These are phyloP conservation scores for Clivina fossor DNA, from an alignment of 2,888 invertebrate species.

Conservation along the genomic window DNA sequence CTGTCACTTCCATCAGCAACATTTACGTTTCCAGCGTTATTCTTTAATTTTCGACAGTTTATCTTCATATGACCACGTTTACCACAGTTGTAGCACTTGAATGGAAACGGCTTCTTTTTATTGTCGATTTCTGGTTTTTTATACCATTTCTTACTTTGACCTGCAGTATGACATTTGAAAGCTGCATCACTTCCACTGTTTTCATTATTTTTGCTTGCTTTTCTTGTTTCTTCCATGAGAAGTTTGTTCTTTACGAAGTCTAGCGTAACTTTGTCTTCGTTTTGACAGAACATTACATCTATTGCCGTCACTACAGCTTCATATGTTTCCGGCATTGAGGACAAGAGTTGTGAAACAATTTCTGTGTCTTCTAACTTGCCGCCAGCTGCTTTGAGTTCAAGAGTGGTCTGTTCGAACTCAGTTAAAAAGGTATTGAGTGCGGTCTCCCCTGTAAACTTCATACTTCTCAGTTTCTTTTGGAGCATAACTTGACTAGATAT, in stretches of 20 bases:
- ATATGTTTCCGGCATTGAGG: constrained; percentile 33
- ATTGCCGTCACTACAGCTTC: constrained; percentile 32
- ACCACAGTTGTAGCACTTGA: constrained; percentile 35
- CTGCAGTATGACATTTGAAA: too few relatives aligned
- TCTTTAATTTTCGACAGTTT: constrained; percentile 25
- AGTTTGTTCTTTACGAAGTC: constrained; percentile 31
- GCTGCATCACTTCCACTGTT: constrained; percentile 1
- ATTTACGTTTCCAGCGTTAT: constrained; percentile 16
- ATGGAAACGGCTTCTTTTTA: constrained; percentile 20
- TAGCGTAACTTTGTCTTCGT: constrained; percentile 15
- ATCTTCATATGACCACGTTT: constrained; percentile 32
- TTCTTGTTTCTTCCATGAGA: constrained; percentile 21
- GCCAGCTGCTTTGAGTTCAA: constrained; percentile 28
- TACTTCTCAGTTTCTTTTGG: constrained; percentile 28
- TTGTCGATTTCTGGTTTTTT: not conserved
- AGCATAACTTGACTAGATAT: constrained; percentile 30
- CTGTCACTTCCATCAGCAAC: constrained; percentile 19
- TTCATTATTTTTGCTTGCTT: constrained; percentile 5
- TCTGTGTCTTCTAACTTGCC: constrained; percentile 27
- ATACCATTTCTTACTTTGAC: not conserved
- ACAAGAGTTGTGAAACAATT: constrained; percentile 32
- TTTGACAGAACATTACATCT: constrained; percentile 29
- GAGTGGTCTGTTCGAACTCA: constrained; percentile 34
- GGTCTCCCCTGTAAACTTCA: constrained; percentile 27
- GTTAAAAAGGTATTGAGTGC: constrained; percentile 27